Evolutionary conservation across 1,140 invertebrate species (phyloP), one percentile per base, ranked within the genome.

Genomic region (Arctopsyche grandis): DNA sequence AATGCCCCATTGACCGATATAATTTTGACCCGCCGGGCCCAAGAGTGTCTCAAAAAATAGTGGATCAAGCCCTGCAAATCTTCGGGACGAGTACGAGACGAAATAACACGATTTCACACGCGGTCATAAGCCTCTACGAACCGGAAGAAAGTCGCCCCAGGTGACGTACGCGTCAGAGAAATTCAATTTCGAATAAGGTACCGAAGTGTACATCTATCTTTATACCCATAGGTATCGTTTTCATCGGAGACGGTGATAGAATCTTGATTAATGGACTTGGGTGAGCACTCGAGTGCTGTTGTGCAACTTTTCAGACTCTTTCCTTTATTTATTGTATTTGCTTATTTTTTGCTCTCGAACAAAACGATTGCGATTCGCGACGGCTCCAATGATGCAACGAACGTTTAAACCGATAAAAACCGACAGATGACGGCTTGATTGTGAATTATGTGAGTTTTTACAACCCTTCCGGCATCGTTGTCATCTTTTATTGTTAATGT

Each of bases 51-150:
- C 7, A 1, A 7, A 38, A 1, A 38, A 38, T 1, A 38, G 29
- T 38, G 29, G 7, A 38, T 38, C 7, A 38, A 38, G 29, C 29
- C 29, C 29, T 38, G 29, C 29, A 38, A 7, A 38, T 38, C 29
- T 38, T 38, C 29, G 29, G 7, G 29, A 38, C 1, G 29, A 7
- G 29, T 38, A 38, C 29, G 7, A 38, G 29, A 38, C 3, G 63
- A 66, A 66, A 66, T 22, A 9, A 66, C 24, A 66, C 63, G 63
- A 66, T 66, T 66, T 66, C 63, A 66, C 63, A 66, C 63, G 63
- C 63, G 63, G 63, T 66, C 63, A 66, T 66, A 22, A 22, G 22
- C 63, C 63, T 66, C 63, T 10, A 22, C 63, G 24, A 66, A 66
- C 22, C 63, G 63, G 24, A 66, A 66, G 63, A 66, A 66, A 66